These are phyloP conservation scores for Monochamus saltuarius DNA, from an alignment of 1,140 invertebrate genomes.

Conservation along the genomic window DNA sequence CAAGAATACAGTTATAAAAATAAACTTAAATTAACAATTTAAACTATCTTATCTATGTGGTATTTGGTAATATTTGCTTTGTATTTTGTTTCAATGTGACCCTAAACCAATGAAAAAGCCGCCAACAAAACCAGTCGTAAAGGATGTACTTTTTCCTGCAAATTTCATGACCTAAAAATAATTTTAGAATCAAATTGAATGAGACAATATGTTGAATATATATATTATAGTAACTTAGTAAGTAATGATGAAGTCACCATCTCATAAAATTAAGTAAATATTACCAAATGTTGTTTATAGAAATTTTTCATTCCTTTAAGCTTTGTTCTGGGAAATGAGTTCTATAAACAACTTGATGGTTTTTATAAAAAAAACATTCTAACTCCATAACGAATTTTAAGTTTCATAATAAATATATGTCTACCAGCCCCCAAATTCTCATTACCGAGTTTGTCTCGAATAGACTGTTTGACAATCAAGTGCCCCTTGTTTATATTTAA, in stretches of 20 bases:
- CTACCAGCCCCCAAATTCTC: too few species aligned
- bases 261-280: not conserved
- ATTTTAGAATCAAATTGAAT: constrained; percentile 24
- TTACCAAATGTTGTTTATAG: not conserved
- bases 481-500: too few species aligned
- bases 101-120: constrained; percentile 70
- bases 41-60: too few species aligned
- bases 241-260: not conserved
- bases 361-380: not conserved
- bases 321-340: too few species aligned
- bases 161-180: constrained; percentile 72
- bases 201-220: not conserved
- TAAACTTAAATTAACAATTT: too few species aligned
- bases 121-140: constrained; percentile 80
- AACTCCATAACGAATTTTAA: not conserved
- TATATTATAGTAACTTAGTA: not conserved
- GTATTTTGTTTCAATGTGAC: constrained; percentile 22
- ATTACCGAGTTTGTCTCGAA: too few species aligned
- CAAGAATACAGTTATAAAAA: too few species aligned
- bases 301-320: not conserved
- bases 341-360: not conserved
- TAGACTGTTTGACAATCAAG: too few species aligned
- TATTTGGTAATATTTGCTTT: constrained; percentile 10
- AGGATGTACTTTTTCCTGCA: constrained; percentile 73
- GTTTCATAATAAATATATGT: too few species aligned